Evolutionary conservation across 2,113 vertebrate species (phyloP).

Genomic region (Leptocoma aspasia): DNA sequence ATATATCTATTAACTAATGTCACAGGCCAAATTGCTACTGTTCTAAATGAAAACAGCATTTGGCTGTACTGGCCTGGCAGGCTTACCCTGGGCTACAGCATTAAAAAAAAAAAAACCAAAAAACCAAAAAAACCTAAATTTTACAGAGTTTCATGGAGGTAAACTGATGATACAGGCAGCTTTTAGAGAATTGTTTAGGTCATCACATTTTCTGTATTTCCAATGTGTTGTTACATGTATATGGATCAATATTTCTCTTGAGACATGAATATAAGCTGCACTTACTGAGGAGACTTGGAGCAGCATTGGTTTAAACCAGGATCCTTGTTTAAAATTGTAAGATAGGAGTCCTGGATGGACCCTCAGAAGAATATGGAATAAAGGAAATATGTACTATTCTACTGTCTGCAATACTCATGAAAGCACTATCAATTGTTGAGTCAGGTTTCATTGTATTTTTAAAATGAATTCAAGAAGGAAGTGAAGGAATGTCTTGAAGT

Average conservation of each 20-base stretch:
- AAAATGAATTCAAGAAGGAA: background rate
- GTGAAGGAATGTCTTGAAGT: background rate
- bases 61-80: background rate
- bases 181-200: background rate
- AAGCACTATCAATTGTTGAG: background rate
- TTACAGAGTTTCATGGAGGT: background rate
- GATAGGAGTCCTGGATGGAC: background rate
- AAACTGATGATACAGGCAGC: background rate
- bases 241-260: background rate
- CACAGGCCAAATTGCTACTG: background rate
- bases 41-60: background rate
- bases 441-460: background rate
- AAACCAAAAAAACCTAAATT: background rate
- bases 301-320: background rate
- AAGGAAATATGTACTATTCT: background rate
- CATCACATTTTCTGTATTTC: background rate
- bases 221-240: background rate
- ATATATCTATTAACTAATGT: background rate
- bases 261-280: background rate
- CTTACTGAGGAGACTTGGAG: background rate
- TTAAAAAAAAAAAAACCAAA: background rate
- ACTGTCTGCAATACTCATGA: background rate
- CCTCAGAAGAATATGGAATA: background rate
- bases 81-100: background rate
- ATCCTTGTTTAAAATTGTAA: background rate